Percentiles rank a stretch among this genome's conserved stretches.
phyloP scores from a whole-genome alignment of 2,888 invertebrate species.

The Craniophora ligustri region DNA sequence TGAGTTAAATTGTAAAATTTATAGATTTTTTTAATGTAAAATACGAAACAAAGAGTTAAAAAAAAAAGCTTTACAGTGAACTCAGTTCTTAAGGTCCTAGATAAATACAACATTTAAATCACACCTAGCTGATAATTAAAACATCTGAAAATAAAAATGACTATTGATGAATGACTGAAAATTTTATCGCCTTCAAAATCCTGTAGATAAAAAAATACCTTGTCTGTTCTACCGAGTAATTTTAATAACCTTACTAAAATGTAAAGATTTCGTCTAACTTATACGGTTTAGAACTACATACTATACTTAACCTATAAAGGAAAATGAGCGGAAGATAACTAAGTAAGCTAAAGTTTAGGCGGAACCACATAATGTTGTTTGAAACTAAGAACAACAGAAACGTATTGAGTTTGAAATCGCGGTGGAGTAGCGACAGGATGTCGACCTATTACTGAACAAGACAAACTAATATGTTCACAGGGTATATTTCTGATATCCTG shows the following conservation, averaged over 20 bases:
- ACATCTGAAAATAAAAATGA: no score
- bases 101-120: no score
- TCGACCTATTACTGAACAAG: slow-evolving; percentile 11
- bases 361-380: slow-evolving; percentile 37
- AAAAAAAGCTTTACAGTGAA: no score
- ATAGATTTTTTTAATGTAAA: no score
- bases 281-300: not conserved
- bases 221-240: no score
- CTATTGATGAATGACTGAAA: no score
- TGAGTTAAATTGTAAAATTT: no score
- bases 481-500: not conserved
- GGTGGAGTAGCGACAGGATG: slow-evolving; percentile 15
- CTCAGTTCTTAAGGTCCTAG: no score
- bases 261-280: not conserved
- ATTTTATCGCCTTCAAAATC: no score
- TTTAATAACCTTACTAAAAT: not conserved
- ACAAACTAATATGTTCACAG: slow-evolving; percentile 15
- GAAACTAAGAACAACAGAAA: slow-evolving; percentile 37
- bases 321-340: slow-evolving; percentile 19
- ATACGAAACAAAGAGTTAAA: no score
- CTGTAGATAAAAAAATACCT: no score
- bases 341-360: slow-evolving; percentile 33
- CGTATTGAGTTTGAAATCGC: slow-evolving; percentile 38
- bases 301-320: slow-evolving; percentile 1
- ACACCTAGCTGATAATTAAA: no score